Conservation (phyloP, 2,113 vertebrate species). For the Alethe diademata region DNA sequence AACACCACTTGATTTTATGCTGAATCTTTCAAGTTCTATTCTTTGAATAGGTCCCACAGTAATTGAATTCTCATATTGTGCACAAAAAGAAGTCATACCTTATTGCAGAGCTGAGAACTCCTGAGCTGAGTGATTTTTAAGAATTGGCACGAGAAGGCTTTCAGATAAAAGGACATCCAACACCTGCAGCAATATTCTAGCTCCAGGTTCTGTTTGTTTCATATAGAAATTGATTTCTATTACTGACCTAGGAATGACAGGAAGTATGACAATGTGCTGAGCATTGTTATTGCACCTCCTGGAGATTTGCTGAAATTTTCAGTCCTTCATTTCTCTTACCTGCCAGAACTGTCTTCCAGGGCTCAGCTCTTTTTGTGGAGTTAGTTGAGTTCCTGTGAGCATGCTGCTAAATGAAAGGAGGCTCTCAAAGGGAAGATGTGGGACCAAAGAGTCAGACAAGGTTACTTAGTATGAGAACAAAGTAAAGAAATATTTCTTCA, state of each 20-base stretch:
- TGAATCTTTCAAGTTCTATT: background rate
- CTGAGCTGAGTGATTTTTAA: background rate
- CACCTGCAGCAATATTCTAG: conserved; percentile 28
- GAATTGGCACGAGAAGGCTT: conserved; percentile 1
- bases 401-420: background rate
- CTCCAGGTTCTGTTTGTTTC: background rate
- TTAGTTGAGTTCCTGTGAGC: background rate
- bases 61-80: conserved; percentile 32
- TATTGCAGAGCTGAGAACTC: background rate
- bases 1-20: conserved; percentile 23
- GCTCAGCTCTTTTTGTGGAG: background rate
- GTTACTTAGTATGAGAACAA: background rate
- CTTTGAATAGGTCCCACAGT: conserved; percentile 21
- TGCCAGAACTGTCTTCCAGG: background rate
- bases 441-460: background rate
- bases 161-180: background rate
- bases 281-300: background rate
- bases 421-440: background rate
- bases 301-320: conserved; percentile 16
- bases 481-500: background rate
- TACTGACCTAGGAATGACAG: conserved; percentile 13
- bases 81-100: background rate
- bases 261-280: background rate
- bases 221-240: conserved; percentile 42
- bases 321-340: background rate